Evolutionary conservation across 2,113 vertebrate genomes (phyloP), one percentile per base, ranked within the genome.

Genomic region (Cyprinodon brontotheroides): DNA sequence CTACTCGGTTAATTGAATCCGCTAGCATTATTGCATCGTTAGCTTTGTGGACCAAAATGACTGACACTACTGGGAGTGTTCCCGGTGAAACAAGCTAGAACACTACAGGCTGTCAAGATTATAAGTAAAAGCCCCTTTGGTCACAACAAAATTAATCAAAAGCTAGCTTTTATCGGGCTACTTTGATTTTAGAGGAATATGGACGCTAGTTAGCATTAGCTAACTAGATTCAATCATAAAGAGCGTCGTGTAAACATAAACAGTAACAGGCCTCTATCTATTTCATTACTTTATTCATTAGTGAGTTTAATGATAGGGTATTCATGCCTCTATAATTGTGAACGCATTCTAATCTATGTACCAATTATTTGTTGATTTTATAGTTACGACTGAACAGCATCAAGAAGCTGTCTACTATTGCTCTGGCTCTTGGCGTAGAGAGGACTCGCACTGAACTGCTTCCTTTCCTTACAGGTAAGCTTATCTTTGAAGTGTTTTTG

Each of bases 401-500:
- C 75, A 97, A 97, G 89, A 97, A 97, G 87, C 92, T 97, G 83
- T 96, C 96, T 6, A 97, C 96, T 41, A 97, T 97, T 81, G 96
- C 96, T 36, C 70, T 97, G 85, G 96, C 96, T 13, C 93, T 97
- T 61, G 96, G 96, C 38, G 96, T 97, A 10, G 96, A 97, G 91
- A 93, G 96, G 91, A 97, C 96, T 7, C 93, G 96, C 67, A 96
- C 95, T 3, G 96, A 97, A 80, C 93, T 97, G 45, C 94, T 97
- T 64, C 96, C 96, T 10, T 97, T 97, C 76, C 95, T 97, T 78
- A 97, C 96, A 90, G 96, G 96, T 97, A 91, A 60, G 85, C 8
- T 68, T 64, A 9, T 20, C 5, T 0, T 66, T 37, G 20, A 3
- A 0, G 5, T 3, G 29, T 3, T 4, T 0, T 50, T 50, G 0